Conservation (phyloP, 2,113 vertebrate genomes). For the Microcebus tavaratra region DNA sequence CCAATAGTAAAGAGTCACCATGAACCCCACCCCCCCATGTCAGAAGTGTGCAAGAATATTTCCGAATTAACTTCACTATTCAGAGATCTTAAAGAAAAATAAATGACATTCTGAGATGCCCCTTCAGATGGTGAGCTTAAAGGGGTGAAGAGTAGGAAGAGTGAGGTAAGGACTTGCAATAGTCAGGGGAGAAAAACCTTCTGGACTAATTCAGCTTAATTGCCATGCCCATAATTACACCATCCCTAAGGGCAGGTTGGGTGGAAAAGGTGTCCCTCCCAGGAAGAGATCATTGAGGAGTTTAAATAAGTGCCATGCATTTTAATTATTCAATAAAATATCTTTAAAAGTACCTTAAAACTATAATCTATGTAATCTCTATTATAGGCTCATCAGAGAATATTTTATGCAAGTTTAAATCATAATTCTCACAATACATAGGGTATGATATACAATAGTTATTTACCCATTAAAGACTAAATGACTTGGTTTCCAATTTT, state of each 20-base stretch:
- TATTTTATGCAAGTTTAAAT: not conserved
- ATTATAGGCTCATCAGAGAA: not conserved
- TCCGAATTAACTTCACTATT: not conserved
- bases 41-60: not conserved
- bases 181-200: not conserved
- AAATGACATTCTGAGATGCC: not conserved
- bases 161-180: not conserved
- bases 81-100: not conserved
- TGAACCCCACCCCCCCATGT: not conserved
- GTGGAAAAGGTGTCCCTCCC: not conserved
- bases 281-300: not conserved
- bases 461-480: conserved; percentile 3
- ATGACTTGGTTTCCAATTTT: conserved; percentile 9
- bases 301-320: not conserved
- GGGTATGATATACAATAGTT: not conserved
- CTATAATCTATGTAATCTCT: not conserved
- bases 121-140: not conserved
- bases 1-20: not conserved
- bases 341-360: conserved; percentile 6
- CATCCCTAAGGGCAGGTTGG: not conserved
- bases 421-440: not conserved
- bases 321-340: not conserved
- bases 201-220: not conserved
- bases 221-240: not conserved
- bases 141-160: not conserved